Evolutionary conservation across 2,797 vertebrate species (phyloP).

Genomic region (Poecilia gillii): DNA sequence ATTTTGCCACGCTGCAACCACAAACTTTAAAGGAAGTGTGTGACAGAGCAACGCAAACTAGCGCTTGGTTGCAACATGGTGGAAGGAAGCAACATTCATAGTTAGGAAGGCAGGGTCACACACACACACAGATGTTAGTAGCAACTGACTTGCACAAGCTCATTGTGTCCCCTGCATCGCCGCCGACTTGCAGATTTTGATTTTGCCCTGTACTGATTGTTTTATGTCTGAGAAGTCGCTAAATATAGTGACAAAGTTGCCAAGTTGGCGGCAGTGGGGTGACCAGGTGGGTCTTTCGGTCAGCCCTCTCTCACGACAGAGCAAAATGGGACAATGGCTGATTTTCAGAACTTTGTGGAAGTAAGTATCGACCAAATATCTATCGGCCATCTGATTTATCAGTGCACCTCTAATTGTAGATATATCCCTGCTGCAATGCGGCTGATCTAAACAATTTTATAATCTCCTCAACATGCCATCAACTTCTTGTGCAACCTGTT

Average conservation of each 20-base stretch:
- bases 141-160: background rate
- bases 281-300: no score
- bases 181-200: no score
- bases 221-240: no score
- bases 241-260: no score
- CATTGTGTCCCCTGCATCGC: background rate
- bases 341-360: background rate
- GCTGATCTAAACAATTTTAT: background rate
- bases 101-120: background rate
- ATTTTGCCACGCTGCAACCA: background rate
- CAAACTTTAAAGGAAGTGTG: background rate
- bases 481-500: background rate
- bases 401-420: no score
- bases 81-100: background rate
- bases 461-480: background rate
- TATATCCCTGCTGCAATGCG: background rate
- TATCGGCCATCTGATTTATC: no score
- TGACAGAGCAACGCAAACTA: background rate
- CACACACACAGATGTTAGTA: background rate
- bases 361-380: no score
- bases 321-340: background rate
- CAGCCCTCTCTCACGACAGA: no score
- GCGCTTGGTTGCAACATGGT: background rate
- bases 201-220: no score
- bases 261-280: no score